Conservation (phyloP, 2,888 invertebrate species). For the Aromia moschata region DNA sequence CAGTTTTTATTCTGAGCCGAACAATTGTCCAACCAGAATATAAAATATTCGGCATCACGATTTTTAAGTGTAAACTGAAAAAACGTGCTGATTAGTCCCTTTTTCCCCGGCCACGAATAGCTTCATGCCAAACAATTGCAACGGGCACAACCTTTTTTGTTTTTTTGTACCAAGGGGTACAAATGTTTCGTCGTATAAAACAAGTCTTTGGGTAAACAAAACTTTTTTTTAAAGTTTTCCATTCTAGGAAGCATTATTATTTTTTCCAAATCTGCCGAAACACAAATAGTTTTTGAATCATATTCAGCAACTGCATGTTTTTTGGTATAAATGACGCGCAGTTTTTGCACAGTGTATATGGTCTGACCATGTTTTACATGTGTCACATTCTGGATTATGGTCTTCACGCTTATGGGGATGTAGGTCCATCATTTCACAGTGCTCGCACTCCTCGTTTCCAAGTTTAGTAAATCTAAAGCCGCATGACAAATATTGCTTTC, state of each 20-base stretch:
- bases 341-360: conserved; percentile 27
- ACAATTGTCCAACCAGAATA: conserved; percentile 20
- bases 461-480: conserved; percentile 27
- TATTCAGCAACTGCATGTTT: conserved; percentile 25
- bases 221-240: not conserved
- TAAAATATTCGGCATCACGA: conserved; percentile 9
- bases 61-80: conserved; percentile 12
- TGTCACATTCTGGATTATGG: conserved; percentile 17
- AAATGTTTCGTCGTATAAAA: not conserved
- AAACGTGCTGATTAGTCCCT: not conserved
- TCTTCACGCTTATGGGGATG: conserved; percentile 26
- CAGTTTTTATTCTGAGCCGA: conserved; percentile 23
- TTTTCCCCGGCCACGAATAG: not conserved
- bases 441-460: conserved; percentile 19
- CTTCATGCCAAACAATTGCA: not conserved
- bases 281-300: conserved; percentile 20
- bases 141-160: not conserved
- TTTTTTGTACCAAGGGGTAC: not conserved
- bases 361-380: conserved; percentile 23
- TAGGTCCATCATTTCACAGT: conserved; percentile 25
- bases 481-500: conserved; percentile 18
- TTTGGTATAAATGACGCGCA: conserved; percentile 18
- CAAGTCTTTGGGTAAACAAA: not conserved
- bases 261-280: conserved; percentile 28
- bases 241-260: not conserved